phyloP scores from a whole-genome alignment of 2,797 vertebrate genomes.

The Poecilia wingei region DNA sequence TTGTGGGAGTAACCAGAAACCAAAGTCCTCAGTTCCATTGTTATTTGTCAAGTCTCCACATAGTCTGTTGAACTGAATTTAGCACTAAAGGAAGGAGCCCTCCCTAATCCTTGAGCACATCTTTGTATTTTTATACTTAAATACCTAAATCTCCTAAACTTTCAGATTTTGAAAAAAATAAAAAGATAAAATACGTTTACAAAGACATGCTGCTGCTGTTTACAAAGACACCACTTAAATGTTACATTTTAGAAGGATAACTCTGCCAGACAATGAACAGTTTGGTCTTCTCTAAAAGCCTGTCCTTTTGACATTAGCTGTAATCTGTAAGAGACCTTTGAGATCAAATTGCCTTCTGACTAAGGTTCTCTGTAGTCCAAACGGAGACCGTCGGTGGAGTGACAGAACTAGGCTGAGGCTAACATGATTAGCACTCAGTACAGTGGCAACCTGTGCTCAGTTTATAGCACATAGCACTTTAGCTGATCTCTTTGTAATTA shows the following conservation, averaged over 20 bases:
- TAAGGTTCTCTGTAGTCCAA: slow-evolving; percentile 11
- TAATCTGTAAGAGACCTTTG: slow-evolving; percentile 14
- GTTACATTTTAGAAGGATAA: neutral
- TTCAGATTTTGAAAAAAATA: neutral
- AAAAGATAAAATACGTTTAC: neutral
- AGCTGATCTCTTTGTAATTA: slow-evolving; percentile 13
- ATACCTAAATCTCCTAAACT: neutral
- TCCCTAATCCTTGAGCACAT: neutral
- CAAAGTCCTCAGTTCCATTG: neutral
- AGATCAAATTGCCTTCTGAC: slow-evolving; percentile 21
- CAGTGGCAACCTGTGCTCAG: slow-evolving; percentile 10
- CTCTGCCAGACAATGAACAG: neutral
- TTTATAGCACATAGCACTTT: slow-evolving; percentile 14
- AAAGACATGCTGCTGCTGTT: neutral
- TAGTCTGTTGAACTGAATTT: neutral
- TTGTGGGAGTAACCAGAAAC: neutral
- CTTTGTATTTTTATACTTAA: neutral
- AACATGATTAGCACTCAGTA: slow-evolving; percentile 12
- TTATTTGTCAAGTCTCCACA: neutral
- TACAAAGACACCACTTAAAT: neutral
- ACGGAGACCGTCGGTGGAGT: neutral
- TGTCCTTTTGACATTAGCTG: neutral
- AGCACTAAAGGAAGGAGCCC: neutral
- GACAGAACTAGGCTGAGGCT: slow-evolving; percentile 29
- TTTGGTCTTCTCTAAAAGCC: slow-evolving; percentile 11